phyloP scores from a whole-genome alignment of 1,140 invertebrate species.

The Euura saliciscinereae region DNA sequence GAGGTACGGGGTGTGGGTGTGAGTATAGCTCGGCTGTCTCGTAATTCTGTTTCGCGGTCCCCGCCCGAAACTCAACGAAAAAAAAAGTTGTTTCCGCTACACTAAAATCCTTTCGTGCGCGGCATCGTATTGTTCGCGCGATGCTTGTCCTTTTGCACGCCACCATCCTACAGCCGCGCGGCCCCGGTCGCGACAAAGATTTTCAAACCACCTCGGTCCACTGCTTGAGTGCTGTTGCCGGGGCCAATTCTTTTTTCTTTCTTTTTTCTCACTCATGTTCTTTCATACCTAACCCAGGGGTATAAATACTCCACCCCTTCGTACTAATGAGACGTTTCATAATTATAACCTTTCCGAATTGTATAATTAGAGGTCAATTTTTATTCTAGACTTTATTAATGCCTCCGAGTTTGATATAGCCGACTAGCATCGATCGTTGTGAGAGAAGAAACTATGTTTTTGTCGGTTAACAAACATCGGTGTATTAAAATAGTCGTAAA shows the following conservation, averaged over 20 bases:
- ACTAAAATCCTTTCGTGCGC: constrained; percentile 39
- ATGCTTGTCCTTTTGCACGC: neutral
- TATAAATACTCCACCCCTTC: neutral
- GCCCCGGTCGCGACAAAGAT: neutral
- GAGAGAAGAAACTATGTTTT: too few relatives aligned
- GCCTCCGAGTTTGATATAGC: neutral
- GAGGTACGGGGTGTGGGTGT: neutral
- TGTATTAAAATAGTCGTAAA: too few relatives aligned
- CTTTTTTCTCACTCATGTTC: neutral
- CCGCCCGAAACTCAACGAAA: constrained; percentile 31
- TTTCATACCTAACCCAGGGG: neutral
- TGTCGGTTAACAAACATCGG: too few relatives aligned
- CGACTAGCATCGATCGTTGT: too few relatives aligned
- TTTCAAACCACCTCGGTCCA: neutral
- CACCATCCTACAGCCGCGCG: too few relatives aligned
- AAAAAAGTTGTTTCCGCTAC: constrained; percentile 30
- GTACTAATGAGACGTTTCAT: neutral
- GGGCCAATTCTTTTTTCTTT: neutral
- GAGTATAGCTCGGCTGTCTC: constrained; percentile 20
- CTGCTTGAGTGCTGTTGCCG: neutral
- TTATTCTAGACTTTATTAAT: neutral
- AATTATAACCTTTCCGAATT: neutral
- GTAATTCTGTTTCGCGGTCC: constrained; percentile 41
- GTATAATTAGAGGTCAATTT: neutral
- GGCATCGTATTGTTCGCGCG: constrained; percentile 2